Percentiles rank a stretch among this genome's conserved stretches.
phyloP scores from a whole-genome alignment of 2,797 vertebrate species.

The Falco rusticolus region DNA sequence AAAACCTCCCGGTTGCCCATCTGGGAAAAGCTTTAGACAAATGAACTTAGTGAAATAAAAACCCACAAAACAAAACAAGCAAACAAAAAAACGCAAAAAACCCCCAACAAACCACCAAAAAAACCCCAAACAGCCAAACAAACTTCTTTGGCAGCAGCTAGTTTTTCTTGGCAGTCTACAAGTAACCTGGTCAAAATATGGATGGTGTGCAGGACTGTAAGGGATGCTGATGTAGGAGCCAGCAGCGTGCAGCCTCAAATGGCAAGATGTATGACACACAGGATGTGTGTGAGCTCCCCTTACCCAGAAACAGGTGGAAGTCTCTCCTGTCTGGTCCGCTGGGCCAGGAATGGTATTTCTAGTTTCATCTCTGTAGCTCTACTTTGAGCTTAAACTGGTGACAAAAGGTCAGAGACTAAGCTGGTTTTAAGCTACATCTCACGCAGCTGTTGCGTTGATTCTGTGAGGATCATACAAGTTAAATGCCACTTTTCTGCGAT shows the following conservation, averaged over 20 bases:
- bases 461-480: background rate
- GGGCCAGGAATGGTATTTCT: background rate
- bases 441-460: rapidly evolving
- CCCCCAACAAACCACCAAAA: too few relatives aligned
- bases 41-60: background rate
- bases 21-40: background rate
- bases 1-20: background rate
- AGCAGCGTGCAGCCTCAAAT: background rate
- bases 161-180: background rate
- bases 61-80: too few relatives aligned
- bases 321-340: background rate
- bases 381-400: background rate
- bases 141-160: background rate
- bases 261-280: background rate
- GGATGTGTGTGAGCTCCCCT: background rate
- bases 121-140: too few relatives aligned
- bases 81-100: too few relatives aligned
- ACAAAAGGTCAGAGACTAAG: background rate
- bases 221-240: background rate
- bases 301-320: background rate
- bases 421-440: background rate
- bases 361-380: background rate
- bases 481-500: background rate
- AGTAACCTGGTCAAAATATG: background rate
- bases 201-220: background rate